Conservation (phyloP, 1,140 invertebrate species). For the Wasmannia auropunctata region DNA sequence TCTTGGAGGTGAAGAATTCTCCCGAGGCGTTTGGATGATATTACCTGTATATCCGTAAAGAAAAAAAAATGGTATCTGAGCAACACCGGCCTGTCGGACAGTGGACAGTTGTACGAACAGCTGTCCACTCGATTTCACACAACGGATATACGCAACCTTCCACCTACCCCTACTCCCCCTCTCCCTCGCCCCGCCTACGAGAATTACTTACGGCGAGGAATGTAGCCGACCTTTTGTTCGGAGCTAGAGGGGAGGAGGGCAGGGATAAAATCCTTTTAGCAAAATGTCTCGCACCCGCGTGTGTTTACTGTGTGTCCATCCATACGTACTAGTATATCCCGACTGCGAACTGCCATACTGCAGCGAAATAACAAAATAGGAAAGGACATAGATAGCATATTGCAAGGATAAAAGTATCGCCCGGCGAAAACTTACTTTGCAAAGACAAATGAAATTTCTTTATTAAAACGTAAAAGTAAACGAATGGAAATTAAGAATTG, state of each 20-base stretch:
- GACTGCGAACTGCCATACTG: neutral
- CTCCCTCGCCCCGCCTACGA: constrained; percentile 58
- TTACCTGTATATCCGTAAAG: constrained; percentile 57
- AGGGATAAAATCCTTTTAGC: constrained; percentile 56
- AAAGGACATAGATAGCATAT: constrained; percentile 1
- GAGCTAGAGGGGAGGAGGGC: neutral
- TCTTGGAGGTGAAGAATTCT: constrained; percentile 17
- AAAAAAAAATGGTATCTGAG: constrained; percentile 60
- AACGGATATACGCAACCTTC: constrained; percentile 58
- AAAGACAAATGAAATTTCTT: neutral
- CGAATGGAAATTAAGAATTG: constrained; percentile 21
- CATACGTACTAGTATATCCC: neutral
- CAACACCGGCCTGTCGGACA: constrained; percentile 49
- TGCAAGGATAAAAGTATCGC: neutral
- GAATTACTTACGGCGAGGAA: constrained; percentile 67
- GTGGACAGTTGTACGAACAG: constrained; percentile 55
- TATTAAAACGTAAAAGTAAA: neutral
- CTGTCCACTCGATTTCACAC: constrained; percentile 77
- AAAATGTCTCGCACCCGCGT: constrained; percentile 7
- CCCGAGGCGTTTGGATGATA: constrained; percentile 35
- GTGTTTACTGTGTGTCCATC: constrained; percentile 16
- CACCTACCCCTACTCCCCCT: too few species aligned
- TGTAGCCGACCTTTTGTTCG: constrained; percentile 23
- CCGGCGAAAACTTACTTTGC: constrained; percentile 1
- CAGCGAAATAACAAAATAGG: constrained; percentile 38